Conservation (phyloP, 2,797 vertebrate species). For the Pseudochirops corinnae region DNA sequence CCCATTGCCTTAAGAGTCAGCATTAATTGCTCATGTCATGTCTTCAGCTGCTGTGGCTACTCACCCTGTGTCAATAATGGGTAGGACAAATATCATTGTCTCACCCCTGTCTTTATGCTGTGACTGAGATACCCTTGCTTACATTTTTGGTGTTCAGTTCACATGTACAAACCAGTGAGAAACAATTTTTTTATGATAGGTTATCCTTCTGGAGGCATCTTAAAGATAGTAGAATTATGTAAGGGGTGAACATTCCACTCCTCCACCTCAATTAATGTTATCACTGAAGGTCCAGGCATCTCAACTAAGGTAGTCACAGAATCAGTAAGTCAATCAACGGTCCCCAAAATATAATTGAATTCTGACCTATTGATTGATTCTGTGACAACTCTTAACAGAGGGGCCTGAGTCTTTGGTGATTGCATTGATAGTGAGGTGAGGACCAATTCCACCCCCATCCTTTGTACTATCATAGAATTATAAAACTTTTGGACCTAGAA, state of each 20-base stretch:
- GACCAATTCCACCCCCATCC: not conserved
- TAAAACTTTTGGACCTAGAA: not conserved
- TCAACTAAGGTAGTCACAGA: not conserved
- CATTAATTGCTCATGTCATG: accelerated
- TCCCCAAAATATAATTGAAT: not conserved
- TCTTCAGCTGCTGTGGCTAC: not conserved
- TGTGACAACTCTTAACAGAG: not conserved
- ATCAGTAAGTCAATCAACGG: not conserved
- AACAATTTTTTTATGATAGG: not conserved
- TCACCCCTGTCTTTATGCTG: not conserved
- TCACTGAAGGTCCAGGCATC: not conserved
- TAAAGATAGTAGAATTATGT: not conserved
- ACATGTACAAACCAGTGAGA: not conserved
- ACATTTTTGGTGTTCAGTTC: not conserved
- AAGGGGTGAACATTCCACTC: not conserved
- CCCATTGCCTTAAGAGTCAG: not conserved
- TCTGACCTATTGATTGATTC: not conserved
- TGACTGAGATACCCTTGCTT: not conserved
- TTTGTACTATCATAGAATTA: not conserved
- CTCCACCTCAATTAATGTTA: not conserved
- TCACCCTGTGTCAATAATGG: not conserved
- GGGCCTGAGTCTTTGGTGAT: not conserved
- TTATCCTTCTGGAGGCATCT: not conserved
- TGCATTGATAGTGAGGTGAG: not conserved
- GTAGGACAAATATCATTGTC: slow-evolving; percentile 30